A percentile compares a stretch with the other conserved stretches of the same genome.
Evolutionary conservation across 2,113 vertebrate genomes (phyloP).

Genomic region (Anhinga rufa): DNA sequence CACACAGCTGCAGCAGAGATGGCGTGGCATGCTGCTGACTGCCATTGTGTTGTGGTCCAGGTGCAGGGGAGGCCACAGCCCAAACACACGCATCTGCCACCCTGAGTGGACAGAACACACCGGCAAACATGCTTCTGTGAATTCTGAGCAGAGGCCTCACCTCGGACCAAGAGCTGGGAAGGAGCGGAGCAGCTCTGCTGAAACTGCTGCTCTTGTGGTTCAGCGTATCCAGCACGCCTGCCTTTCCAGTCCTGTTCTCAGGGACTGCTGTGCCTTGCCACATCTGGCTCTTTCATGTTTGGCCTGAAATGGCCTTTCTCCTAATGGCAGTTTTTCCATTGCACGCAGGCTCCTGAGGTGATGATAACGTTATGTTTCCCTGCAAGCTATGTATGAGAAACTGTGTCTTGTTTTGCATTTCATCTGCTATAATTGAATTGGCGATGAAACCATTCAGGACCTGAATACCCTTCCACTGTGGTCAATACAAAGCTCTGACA

Average conservation of each 20-base stretch:
- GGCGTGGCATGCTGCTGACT: neutral
- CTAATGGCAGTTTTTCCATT: neutral
- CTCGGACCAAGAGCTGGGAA: accelerated
- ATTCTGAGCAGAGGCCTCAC: neutral
- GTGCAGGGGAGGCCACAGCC: neutral
- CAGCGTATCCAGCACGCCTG: accelerated
- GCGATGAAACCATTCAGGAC: neutral
- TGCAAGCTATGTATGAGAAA: neutral
- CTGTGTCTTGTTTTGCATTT: neutral
- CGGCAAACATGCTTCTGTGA: neutral
- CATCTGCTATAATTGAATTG: neutral
- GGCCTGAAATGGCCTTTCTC: conserved; percentile 16
- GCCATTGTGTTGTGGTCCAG: accelerated
- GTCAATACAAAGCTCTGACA: neutral
- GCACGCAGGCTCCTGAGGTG: neutral
- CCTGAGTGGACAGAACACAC: neutral
- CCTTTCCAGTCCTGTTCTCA: neutral
- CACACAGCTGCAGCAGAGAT: no score
- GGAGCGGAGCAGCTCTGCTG: neutral
- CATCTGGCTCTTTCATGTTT: conserved; percentile 15
- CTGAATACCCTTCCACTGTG: neutral
- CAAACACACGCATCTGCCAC: neutral
- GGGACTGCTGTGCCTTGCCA: neutral
- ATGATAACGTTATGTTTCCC: neutral
- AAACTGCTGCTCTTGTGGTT: neutral